These are phyloP conservation scores for Ecdyonurus torrentis DNA, from an alignment of 2,888 invertebrate species.

Conservation along the genomic window DNA sequence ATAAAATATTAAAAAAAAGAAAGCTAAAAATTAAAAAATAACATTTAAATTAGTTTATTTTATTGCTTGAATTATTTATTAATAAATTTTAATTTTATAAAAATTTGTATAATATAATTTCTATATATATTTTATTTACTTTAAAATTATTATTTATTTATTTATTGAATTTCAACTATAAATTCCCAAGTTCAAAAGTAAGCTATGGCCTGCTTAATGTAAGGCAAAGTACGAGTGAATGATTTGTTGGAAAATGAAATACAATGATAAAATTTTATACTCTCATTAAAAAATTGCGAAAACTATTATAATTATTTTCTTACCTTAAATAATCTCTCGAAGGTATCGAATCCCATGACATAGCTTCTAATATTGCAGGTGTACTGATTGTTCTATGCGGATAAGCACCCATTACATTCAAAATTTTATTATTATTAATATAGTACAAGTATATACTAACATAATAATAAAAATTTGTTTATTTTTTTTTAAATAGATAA, in stretches of 20 bases:
- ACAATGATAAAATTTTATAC: background rate
- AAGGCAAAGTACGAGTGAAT: too few species aligned
- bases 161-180: background rate
- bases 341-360: conserved; percentile 77
- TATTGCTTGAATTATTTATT: background rate
- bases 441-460: too few species aligned
- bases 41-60: too few species aligned
- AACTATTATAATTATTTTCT: conserved; percentile 15
- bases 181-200: too few species aligned
- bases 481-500: background rate
- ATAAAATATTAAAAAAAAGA: too few species aligned
- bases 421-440: too few species aligned
- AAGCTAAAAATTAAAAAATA: too few species aligned
- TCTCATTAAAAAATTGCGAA: background rate
- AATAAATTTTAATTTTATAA: background rate
- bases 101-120: background rate
- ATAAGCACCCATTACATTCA: background rate
- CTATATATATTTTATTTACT: background rate
- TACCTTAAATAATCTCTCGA: conserved; percentile 68
- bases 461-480: background rate
- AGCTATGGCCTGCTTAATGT: too few species aligned
- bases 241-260: background rate
- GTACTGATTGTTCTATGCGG: conserved; percentile 1
- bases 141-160: background rate
- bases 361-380: conserved; percentile 22